These are phyloP conservation scores for Eurytemora carolleeae DNA, from an alignment of 1,140 invertebrate species.

Conservation along the genomic window DNA sequence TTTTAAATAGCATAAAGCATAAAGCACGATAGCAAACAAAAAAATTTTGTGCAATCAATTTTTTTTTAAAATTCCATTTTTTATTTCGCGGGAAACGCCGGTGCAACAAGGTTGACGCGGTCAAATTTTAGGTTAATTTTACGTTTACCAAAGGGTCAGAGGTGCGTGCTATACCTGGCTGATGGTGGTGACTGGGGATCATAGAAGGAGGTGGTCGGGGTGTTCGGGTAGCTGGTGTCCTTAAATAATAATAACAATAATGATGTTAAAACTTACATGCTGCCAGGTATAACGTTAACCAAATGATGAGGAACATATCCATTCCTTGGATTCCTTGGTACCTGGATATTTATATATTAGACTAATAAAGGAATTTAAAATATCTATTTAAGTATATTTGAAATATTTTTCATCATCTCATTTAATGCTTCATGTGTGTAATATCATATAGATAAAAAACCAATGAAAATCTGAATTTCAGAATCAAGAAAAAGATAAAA, in stretches of 20 bases:
- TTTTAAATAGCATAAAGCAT: too few species aligned
- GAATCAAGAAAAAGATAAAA: background rate
- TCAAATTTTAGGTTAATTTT: too few species aligned
- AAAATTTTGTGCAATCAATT: too few species aligned
- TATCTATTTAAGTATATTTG: background rate
- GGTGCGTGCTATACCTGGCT: background rate
- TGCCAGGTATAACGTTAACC: slow-evolving; percentile 11
- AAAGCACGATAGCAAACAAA: too few species aligned
- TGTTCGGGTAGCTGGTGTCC: background rate
- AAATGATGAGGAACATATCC: slow-evolving; percentile 15
- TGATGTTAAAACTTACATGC: background rate
- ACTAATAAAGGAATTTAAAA: background rate
- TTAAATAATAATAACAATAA: background rate
- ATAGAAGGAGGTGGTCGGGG: background rate
- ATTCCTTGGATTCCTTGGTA: slow-evolving; percentile 8
- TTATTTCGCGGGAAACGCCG: background rate
- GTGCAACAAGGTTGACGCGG: background rate
- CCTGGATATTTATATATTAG: too few species aligned
- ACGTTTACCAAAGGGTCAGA: too few species aligned
- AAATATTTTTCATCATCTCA: too few species aligned
- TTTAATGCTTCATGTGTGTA: too few species aligned
- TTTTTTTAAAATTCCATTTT: background rate
- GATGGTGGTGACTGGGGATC: background rate
- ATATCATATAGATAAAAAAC: background rate
- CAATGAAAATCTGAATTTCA: background rate